A percentile compares a stretch with the other conserved stretches of the same genome.
Conservation (phyloP, 2,797 vertebrate genomes). For the Nyctibius grandis region DNA sequence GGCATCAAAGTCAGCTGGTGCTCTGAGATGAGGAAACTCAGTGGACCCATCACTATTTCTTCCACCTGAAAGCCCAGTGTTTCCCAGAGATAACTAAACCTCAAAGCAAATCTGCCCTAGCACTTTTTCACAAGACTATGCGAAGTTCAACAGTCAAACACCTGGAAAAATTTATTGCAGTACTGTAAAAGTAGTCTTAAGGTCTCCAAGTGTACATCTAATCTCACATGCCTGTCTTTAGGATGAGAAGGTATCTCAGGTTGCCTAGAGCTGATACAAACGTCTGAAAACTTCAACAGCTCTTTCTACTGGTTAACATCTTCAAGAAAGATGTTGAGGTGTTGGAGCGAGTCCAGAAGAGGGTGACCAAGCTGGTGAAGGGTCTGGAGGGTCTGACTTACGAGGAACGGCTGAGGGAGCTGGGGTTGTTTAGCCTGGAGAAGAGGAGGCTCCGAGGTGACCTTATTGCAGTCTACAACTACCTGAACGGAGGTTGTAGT, state of each 20-base stretch:
- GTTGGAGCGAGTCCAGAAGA: too few species aligned
- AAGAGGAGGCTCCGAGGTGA: too few species aligned
- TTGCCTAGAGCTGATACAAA: neutral
- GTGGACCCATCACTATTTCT: neutral
- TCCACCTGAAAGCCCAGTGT: neutral
- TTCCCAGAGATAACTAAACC: neutral
- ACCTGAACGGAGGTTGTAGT: too few species aligned
- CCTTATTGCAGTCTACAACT: too few species aligned
- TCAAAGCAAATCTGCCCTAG: neutral
- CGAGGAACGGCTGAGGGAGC: too few species aligned
- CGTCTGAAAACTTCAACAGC: neutral
- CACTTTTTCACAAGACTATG: neutral
- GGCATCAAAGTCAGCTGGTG: neutral
- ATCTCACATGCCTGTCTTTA: neutral
- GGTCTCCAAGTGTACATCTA: neutral
- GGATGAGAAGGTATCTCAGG: neutral
- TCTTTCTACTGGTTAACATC: neutral
- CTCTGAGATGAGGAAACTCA: neutral
- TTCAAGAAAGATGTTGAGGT: too few species aligned
- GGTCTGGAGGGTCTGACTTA: too few species aligned
- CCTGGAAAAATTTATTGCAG: neutral
- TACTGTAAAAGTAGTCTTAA: neutral
- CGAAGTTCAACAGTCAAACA: neutral
- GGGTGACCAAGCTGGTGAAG: too few species aligned
- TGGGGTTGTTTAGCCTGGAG: too few species aligned